Evolutionary conservation across 1,140 invertebrate species (phyloP), one percentile per base, ranked within the genome.

Genomic region (Brachionus angularis): DNA sequence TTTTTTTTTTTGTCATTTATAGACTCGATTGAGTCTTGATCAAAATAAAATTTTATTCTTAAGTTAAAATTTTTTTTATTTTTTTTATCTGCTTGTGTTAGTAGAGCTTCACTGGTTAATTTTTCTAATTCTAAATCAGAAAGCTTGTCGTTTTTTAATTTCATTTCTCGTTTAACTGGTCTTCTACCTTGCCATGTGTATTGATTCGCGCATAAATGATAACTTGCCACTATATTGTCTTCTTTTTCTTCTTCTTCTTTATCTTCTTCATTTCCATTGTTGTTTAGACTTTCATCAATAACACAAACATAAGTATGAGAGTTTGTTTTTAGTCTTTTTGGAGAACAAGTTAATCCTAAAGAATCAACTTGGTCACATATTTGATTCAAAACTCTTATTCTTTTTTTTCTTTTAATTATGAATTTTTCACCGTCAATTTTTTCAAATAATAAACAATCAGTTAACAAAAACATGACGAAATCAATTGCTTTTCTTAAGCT

Each of bases 261-360:
- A 44, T 42, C 23, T 47, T 46, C 42, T 23, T 47, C 27, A 23
- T 50, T 42, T 31, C 62, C 31, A 50, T 67, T 67, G 14, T 67
- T 67, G 31, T 67, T 67, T 39, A 58, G 25, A 39, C 53, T 58
- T 50, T 67, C 62, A 23, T 67, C 62, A 50, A 47, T 47, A 23
- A 67, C 62, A 67, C 62, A 67, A 31, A 67, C 47, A 36, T 67
- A 67, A n/a, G 62, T 50, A 27, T 67, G 62, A 47, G 25, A 14
- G 16, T 21, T 33, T n/a, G 31, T 50, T 14, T 33, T 33, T 7
- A 67, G 16, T 47, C 62, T 18, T 29, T 67, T 67, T 12, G 62
- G 62, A 8, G 62, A 67, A 46, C 42, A 47, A 18, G 46, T 67
- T 4, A 67, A 33, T 10, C 42, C 62, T 29, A 67, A 31, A 16